Percentiles rank a stretch among this genome's conserved stretches.
phyloP scores from a whole-genome alignment of 2,797 vertebrate species.

The Denticeps clupeoides region DNA sequence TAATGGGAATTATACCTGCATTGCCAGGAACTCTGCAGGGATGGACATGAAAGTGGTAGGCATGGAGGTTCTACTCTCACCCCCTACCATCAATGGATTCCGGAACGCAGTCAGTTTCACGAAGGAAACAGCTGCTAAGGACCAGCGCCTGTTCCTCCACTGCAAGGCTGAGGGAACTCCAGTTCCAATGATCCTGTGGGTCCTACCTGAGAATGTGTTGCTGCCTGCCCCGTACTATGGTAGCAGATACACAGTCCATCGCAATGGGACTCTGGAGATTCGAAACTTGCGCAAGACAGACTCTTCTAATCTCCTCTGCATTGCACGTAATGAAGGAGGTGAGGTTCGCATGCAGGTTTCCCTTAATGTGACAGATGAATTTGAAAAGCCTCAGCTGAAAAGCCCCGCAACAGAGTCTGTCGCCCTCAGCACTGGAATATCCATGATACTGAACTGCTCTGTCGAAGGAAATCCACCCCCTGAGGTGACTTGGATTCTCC shows the following conservation, averaged over 20 bases:
- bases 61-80: slow-evolving; percentile 56
- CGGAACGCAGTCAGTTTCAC: slow-evolving; percentile 34
- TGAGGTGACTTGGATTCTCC: slow-evolving; percentile 61
- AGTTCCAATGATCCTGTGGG: slow-evolving; percentile 68
- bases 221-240: slow-evolving; percentile 80
- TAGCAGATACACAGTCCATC: slow-evolving; percentile 72
- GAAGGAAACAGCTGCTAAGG: slow-evolving; percentile 54
- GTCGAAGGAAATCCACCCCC: slow-evolving; percentile 54
- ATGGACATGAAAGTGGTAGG: slow-evolving; percentile 58
- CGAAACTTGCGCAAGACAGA: slow-evolving; percentile 57
- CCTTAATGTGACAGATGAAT: slow-evolving; percentile 56
- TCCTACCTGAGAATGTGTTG: slow-evolving; percentile 75
- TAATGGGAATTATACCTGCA: slow-evolving; percentile 83
- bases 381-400: slow-evolving; percentile 50
- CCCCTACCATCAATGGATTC: slow-evolving; percentile 55
- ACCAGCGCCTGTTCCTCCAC: slow-evolving; percentile 65
- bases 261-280: slow-evolving; percentile 81
- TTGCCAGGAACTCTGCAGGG: slow-evolving; percentile 63
- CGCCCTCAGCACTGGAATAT: slow-evolving; percentile 48
- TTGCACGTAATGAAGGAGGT: slow-evolving; percentile 69
- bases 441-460: slow-evolving; percentile 65
- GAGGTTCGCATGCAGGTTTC: slow-evolving; percentile 67
- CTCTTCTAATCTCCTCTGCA: slow-evolving; percentile 64
- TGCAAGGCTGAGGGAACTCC: slow-evolving; percentile 73
- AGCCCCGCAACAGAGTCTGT: slow-evolving; percentile 50